phyloP scores from a whole-genome alignment of 2,113 vertebrate genomes.

The Caracal caracal region DNA sequence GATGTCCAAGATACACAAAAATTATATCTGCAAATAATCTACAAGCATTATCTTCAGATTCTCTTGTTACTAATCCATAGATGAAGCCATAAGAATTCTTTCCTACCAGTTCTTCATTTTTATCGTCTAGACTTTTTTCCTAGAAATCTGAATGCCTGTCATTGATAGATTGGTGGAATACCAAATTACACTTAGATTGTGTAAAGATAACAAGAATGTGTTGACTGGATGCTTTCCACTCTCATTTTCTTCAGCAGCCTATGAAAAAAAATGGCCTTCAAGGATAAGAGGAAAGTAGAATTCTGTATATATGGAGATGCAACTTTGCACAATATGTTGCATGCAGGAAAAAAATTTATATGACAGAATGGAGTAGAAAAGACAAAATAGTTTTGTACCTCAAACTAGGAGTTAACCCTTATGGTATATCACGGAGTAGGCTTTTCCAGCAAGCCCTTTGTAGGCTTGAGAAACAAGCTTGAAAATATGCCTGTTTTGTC shows the following conservation, averaged over 20 bases:
- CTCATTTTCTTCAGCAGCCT: conserved; percentile 32
- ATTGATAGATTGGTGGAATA: conserved; percentile 46
- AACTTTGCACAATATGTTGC: conserved; percentile 43
- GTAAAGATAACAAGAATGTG: conserved; percentile 15
- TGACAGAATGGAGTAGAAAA: conserved; percentile 33
- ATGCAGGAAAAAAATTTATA: not conserved
- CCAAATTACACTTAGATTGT: not conserved
- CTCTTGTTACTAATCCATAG: conserved; percentile 54
- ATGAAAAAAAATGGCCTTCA: conserved; percentile 10
- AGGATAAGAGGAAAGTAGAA: conserved; percentile 20
- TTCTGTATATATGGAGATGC: not conserved
- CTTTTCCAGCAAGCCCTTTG: not conserved
- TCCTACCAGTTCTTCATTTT: not conserved
- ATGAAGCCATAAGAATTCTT: conserved; percentile 69
- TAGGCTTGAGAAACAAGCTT: conserved; percentile 11
- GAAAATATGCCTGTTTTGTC: not conserved
- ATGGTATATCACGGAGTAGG: not conserved
- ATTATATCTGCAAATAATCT: conserved; percentile 52
- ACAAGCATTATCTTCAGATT: conserved; percentile 57
- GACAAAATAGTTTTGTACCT: conserved; percentile 5
- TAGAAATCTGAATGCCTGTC: conserved; percentile 5
- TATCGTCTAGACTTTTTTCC: conserved; percentile 33
- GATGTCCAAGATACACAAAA: conserved; percentile 38
- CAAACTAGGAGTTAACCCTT: conserved; percentile 34
- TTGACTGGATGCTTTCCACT: not conserved